A percentile compares a stretch with the other conserved stretches of the same genome.
Evolutionary conservation across 1,140 invertebrate genomes (phyloP).

Genomic region (Zophobas atratus): DNA sequence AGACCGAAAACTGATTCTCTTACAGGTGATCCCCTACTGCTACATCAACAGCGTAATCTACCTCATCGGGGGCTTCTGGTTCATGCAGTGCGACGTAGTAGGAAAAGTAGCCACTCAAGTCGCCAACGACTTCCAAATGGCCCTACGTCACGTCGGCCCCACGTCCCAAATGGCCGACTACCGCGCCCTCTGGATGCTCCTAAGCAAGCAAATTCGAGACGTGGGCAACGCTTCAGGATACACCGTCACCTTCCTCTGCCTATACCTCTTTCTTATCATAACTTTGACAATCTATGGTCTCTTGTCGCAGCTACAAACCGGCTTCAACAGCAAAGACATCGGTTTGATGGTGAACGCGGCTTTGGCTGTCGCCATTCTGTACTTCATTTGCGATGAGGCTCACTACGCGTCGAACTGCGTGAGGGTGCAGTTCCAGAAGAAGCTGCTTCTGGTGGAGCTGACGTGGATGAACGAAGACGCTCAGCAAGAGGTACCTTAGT

Average conservation of each 20-base stretch:
- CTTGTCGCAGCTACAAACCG: conserved; percentile 77
- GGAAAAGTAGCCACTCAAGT: conserved; percentile 74
- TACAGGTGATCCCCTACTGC: conserved; percentile 73
- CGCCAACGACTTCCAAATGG: conserved; percentile 77
- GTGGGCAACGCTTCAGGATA: conserved; percentile 76
- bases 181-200: conserved; percentile 75
- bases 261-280: conserved; percentile 79
- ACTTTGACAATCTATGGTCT: conserved; percentile 79
- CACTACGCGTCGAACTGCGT: conserved; percentile 74
- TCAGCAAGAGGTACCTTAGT: conserved; percentile 63
- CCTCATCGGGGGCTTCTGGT: conserved; percentile 70
- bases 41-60: conserved; percentile 77
- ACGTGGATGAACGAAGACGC: conserved; percentile 72
- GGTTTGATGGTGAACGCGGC: conserved; percentile 76
- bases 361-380: conserved; percentile 74
- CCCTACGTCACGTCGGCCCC: conserved; percentile 75
- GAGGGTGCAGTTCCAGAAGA: conserved; percentile 79
- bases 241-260: conserved; percentile 75
- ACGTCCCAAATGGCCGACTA: conserved; percentile 77
- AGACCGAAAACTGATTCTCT: no score
- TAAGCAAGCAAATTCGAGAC: conserved; percentile 76
- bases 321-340: conserved; percentile 78
- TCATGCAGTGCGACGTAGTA: conserved; percentile 74
- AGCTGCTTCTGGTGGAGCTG: conserved; percentile 77
- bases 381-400: conserved; percentile 79